Percentiles rank a stretch among this genome's conserved stretches.
phyloP scores from a whole-genome alignment of 2,888 invertebrate genomes.

The Diachrysia chrysitis region DNA sequence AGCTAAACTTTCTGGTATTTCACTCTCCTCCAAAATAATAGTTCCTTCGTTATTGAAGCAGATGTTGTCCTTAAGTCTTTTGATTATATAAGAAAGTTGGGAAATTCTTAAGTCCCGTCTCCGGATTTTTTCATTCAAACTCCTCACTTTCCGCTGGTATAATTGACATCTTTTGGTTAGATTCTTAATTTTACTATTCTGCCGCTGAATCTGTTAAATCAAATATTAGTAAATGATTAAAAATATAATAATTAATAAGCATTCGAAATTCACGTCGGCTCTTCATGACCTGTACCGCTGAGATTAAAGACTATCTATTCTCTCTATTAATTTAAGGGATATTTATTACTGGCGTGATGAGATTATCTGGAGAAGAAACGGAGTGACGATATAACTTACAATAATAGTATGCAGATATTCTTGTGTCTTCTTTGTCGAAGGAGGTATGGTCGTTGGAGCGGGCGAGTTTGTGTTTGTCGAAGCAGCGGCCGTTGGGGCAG shows the following conservation, averaged over 20 bases:
- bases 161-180: not conserved
- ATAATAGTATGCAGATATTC: too few relatives aligned
- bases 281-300: too few relatives aligned
- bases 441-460: too few relatives aligned
- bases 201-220: not conserved
- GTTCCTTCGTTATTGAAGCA: not conserved
- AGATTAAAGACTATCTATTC: too few relatives aligned
- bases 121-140: not conserved
- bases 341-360: too few relatives aligned
- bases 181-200: not conserved
- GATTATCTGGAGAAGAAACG: too few relatives aligned
- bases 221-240: not conserved
- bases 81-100: not conserved
- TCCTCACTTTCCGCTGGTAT: not conserved
- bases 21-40: not conserved
- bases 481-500: too few relatives aligned
- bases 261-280: not conserved
- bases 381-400: too few relatives aligned
- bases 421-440: too few relatives aligned
- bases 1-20: not conserved
- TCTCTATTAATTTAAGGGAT: too few relatives aligned
- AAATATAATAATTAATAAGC: too few relatives aligned
- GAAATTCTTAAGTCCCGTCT: not conserved
- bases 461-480: too few relatives aligned
- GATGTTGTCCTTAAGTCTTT: not conserved